Base-by-base conservation (phyloP, 1,140 invertebrate genomes). In the Phenacoccus solenopsis region DNA sequence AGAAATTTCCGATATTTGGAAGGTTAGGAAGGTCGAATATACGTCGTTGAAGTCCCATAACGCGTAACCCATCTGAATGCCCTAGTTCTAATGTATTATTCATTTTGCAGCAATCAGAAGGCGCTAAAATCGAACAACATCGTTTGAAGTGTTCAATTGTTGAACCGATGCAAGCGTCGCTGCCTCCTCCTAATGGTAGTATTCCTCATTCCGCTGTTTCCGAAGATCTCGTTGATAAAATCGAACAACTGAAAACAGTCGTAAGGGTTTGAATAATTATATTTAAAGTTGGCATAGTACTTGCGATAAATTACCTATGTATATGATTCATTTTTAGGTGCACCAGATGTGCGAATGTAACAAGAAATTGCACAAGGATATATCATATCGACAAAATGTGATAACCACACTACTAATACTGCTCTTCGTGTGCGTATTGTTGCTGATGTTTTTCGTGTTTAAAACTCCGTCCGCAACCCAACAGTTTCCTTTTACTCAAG, bases 1-100 rank as follows among this genome's bases (percentile, higher is more conserved):
- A 67, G 83, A 85, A 75, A 74, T 86, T 38, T 70, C 77, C n/a
- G 81, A 85, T 56, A 76, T 88, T 32, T 89, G 86, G 86, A 87
- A 85, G 81, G 84, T 85, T 80, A 74, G 59, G 4, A 9, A n/a
- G n/a, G n/a, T n/a, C n/a, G n/a, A n/a, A n/a, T n/a, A n/a, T n/a
- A n/a, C n/a, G n/a, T n/a, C n/a, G n/a, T n/a, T n/a, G n/a, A n/a
- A n/a, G 32, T 10, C 32, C 9, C 32, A 38, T 10, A 38, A 38
- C 32, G 32, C n/a, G n/a, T 10, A 38, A 38, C n/a, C 32, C 9
- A n/a, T n/a, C 9, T 61, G 9, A 10, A n/a, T n/a, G n/a, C n/a
- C n/a, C n/a, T 38, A 10, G 9, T 38, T 38, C 32, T 38, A 9
- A 10, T 38, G 9, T 38, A 10, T 38, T 38, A 10, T 38, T 9